Evolutionary conservation across 2,113 vertebrate species (phyloP).

Genomic region (Myxocyprinus asiaticus): DNA sequence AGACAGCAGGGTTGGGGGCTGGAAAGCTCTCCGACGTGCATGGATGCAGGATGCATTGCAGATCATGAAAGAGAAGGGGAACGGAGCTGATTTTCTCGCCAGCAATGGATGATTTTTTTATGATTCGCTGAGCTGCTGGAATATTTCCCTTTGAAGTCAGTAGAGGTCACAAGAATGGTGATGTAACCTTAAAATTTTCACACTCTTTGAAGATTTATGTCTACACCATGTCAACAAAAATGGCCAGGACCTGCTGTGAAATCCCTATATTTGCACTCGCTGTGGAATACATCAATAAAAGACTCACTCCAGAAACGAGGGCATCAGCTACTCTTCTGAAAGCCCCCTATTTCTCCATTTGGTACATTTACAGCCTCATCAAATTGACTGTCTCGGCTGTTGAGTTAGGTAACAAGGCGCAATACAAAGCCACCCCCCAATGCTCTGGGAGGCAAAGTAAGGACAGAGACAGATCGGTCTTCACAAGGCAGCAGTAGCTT

Average conservation of each 20-base stretch:
- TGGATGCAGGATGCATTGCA: no score
- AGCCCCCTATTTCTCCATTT: conserved; percentile 17
- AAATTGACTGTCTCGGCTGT: conserved; percentile 19
- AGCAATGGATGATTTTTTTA: conserved; percentile 16
- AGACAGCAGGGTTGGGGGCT: background rate
- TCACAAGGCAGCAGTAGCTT: conserved; percentile 59
- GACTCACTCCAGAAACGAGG: background rate
- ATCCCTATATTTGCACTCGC: conserved; percentile 17
- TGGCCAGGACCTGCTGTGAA: conserved; percentile 33
- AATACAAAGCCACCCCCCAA: conserved; percentile 12
- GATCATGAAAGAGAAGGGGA: no score
- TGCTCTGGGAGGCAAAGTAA: conserved; percentile 31
- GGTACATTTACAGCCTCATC: conserved; percentile 18
- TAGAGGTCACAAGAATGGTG: conserved; percentile 23
- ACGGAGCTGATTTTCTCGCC: background rate
- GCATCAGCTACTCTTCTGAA: background rate
- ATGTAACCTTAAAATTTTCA: conserved; percentile 24
- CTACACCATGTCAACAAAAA: conserved; percentile 17
- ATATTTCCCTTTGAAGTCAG: conserved; percentile 8
- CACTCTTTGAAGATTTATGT: conserved; percentile 23
- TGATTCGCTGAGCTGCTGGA: background rate
- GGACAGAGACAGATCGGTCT: conserved; percentile 53
- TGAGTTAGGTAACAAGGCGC: conserved; percentile 24
- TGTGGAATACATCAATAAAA: conserved; percentile 20
- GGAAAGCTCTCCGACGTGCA: background rate